Conservation (phyloP, 2,797 vertebrate genomes). For the Melanotaenia parkinsoni region DNA sequence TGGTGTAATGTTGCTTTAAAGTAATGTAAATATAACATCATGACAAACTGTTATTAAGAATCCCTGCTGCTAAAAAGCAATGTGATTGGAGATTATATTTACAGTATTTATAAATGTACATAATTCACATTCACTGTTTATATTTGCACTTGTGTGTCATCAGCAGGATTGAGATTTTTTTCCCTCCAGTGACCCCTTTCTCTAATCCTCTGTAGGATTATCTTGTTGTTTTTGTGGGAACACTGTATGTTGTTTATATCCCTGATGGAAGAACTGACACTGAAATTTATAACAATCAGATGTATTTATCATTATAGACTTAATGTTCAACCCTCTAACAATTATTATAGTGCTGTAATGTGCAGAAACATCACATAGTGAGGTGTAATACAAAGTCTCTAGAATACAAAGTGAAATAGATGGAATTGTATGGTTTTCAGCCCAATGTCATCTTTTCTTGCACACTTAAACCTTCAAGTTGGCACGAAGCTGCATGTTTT, state of each 20-base stretch:
- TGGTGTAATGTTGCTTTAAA: neutral
- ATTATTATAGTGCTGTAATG: neutral
- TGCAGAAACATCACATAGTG: neutral
- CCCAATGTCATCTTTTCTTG: constrained; percentile 45
- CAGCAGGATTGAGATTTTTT: constrained; percentile 56
- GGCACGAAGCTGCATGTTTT: constrained; percentile 50
- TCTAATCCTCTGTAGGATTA: constrained; percentile 77
- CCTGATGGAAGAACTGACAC: constrained; percentile 31
- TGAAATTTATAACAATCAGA: constrained; percentile 32
- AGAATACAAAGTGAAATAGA: neutral
- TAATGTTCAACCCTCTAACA: neutral
- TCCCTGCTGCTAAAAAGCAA: neutral
- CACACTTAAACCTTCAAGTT: constrained; percentile 20
- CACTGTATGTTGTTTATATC: constrained; percentile 51
- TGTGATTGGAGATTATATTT: constrained; percentile 8
- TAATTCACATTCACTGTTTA: neutral
- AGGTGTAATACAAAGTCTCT: neutral
- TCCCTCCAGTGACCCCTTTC: constrained; percentile 66
- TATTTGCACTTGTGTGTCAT: constrained; percentile 45
- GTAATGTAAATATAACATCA: neutral
- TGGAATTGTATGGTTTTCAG: constrained; percentile 61
- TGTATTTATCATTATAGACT: neutral
- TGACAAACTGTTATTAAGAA: neutral
- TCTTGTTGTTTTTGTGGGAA: constrained; percentile 79
- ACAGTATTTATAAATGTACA: neutral